Evolutionary conservation across 2,113 vertebrate species (phyloP).

Genomic region (Centropus unirufus): DNA sequence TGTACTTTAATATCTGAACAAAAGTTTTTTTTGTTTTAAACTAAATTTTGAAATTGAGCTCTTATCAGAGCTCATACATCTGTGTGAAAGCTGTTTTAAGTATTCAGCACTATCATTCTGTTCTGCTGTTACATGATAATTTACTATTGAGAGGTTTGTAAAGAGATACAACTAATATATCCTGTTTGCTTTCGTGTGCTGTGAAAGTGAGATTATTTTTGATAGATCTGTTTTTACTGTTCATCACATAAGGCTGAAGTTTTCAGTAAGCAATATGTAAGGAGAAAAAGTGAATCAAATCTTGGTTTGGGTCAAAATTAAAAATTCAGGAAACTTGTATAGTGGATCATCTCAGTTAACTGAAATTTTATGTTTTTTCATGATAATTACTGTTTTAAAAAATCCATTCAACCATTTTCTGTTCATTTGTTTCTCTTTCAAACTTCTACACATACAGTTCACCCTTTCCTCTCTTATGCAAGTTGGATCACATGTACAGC

Average conservation of each 20-base stretch:
- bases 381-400: neutral
- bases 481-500: accelerated
- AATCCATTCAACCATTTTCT: neutral
- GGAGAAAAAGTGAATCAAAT: neutral
- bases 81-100: neutral
- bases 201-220: neutral
- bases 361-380: neutral
- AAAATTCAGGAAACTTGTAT: neutral
- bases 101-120: neutral
- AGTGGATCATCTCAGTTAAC: neutral
- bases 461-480: neutral
- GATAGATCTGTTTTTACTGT: neutral
- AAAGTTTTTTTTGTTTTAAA: neutral
- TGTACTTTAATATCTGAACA: neutral
- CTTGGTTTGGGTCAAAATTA: neutral
- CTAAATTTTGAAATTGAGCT: neutral
- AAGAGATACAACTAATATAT: neutral
- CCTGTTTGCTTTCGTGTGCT: neutral
- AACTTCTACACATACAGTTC: neutral
- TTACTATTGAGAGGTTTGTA: neutral
- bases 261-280: neutral
- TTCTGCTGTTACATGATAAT: neutral
- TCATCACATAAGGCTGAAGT: neutral
- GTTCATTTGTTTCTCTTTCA: neutral
- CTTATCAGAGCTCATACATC: neutral